A percentile compares a stretch with the other conserved stretches of the same genome.
phyloP scores from a whole-genome alignment of 1,140 invertebrate genomes.

The Drosophila kanapiae region DNA sequence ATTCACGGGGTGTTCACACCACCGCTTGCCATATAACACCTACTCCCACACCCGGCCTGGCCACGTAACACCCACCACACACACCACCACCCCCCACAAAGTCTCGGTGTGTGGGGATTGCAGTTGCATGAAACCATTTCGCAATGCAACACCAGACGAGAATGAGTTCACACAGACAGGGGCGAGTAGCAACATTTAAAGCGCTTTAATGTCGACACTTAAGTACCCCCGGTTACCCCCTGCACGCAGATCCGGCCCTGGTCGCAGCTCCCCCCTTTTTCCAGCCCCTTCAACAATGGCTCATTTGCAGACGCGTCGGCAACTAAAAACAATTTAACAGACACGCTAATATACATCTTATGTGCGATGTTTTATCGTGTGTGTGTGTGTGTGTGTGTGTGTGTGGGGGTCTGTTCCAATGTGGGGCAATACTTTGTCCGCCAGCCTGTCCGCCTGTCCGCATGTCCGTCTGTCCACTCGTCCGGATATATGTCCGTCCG shows the following conservation, averaged over 20 bases:
- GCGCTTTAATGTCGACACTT: slow-evolving; percentile 65
- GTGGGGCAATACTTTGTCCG: slow-evolving; percentile 33
- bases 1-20: slow-evolving; percentile 34
- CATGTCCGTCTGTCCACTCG: slow-evolving; percentile 15
- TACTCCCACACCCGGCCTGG: slow-evolving; percentile 3
- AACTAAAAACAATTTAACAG: slow-evolving; percentile 79
- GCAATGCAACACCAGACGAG: slow-evolving; percentile 52
- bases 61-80: slow-evolving; percentile 10
- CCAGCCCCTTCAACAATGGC: slow-evolving; percentile 58
- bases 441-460: slow-evolving; percentile 3
- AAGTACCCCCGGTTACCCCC: slow-evolving; percentile 17
- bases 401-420: slow-evolving; percentile 31
- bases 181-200: slow-evolving; percentile 58
- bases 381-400: slow-evolving; percentile 16
- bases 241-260: neutral
- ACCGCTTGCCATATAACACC: slow-evolving; percentile 8
- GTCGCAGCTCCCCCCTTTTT: neutral
- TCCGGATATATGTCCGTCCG: slow-evolving; percentile 18
- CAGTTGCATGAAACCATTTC: slow-evolving; percentile 53
- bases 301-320: slow-evolving; percentile 77
- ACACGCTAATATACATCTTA: slow-evolving; percentile 74
- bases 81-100: neutral
- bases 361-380: slow-evolving; percentile 41
- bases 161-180: slow-evolving; percentile 31
- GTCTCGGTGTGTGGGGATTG: slow-evolving; percentile 14